Evolutionary conservation across 1,140 invertebrate genomes (phyloP).

Genomic region (Cyphomyrmex costatus): DNA sequence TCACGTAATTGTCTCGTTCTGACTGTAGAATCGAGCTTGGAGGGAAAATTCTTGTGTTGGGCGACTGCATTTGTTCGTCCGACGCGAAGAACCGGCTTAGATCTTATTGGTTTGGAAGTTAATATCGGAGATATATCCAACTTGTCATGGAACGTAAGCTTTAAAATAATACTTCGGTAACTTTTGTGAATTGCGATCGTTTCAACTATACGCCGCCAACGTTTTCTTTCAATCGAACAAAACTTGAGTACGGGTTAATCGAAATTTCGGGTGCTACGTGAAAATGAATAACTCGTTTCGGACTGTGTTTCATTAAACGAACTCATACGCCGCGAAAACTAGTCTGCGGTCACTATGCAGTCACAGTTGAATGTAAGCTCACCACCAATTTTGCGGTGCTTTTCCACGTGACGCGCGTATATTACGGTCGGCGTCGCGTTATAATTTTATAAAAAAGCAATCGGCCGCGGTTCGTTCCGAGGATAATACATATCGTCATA

Average conservation of each 20-base stretch:
- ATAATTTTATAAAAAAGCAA: constrained; percentile 64
- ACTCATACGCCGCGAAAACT: constrained; percentile 15
- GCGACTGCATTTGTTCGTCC: constrained; percentile 17
- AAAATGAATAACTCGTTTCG: constrained; percentile 30
- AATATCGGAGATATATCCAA: background rate
- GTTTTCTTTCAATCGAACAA: background rate
- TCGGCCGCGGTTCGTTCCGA: constrained; percentile 18
- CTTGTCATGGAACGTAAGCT: background rate
- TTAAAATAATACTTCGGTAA: background rate
- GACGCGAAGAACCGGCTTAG: background rate
- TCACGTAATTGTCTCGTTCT: constrained; percentile 53
- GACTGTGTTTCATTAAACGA: constrained; percentile 27
- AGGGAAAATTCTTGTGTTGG: constrained; percentile 25
- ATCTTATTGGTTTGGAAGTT: constrained; percentile 9
- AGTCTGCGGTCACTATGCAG: background rate
- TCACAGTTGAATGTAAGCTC: constrained; percentile 15
- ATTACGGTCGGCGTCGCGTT: constrained; percentile 23
- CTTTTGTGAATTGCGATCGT: background rate
- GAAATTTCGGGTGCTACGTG: constrained; percentile 20
- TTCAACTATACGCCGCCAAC: too few species aligned
- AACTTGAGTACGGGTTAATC: constrained; percentile 8
- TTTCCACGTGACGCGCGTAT: background rate
- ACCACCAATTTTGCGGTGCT: constrained; percentile 4
- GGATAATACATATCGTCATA: constrained; percentile 35
- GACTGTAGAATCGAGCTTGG: background rate